These are phyloP conservation scores for Myopa tessellatipennis DNA, from an alignment of 2,888 invertebrate species.

Conservation along the genomic window DNA sequence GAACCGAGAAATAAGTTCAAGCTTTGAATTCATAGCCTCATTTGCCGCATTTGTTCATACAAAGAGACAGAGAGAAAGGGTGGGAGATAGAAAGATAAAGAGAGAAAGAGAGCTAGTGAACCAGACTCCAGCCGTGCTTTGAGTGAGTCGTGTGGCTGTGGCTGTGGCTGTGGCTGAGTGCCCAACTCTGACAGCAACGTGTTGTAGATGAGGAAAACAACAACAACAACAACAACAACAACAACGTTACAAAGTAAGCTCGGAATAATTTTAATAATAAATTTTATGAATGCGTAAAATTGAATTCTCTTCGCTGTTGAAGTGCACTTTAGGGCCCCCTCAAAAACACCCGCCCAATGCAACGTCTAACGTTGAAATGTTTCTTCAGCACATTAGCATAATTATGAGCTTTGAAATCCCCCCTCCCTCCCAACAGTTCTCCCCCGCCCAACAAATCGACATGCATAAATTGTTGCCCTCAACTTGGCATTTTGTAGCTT, in stretches of 20 bases:
- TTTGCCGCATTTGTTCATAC: not conserved
- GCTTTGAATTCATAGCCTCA: not conserved
- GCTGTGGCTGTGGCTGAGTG: not conserved
- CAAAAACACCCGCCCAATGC: not conserved
- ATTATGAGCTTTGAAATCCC: constrained; percentile 12
- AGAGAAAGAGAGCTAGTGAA: not conserved
- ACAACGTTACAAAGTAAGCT: not conserved
- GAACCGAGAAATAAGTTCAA: not conserved
- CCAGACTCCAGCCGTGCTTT: too few relatives aligned
- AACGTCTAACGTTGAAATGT: not conserved
- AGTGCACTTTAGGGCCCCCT: constrained; percentile 14
- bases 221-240: not conserved
- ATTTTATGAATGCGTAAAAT: constrained; percentile 26
- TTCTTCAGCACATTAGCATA: constrained; percentile 26
- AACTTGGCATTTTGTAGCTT: constrained; percentile 37
- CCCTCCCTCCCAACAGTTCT: not conserved
- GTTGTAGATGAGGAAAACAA: not conserved
- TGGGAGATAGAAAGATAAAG: not conserved
- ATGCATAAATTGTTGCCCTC: constrained; percentile 11
- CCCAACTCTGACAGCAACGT: not conserved
- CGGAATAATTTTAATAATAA: not conserved
- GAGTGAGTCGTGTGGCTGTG: not conserved
- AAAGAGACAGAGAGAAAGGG: not conserved
- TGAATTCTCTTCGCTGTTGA: constrained; percentile 2
- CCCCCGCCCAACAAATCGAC: not conserved